These are phyloP conservation scores for Watsonalla cultraria DNA, from an alignment of 2,888 invertebrate genomes.

Conservation along the genomic window DNA sequence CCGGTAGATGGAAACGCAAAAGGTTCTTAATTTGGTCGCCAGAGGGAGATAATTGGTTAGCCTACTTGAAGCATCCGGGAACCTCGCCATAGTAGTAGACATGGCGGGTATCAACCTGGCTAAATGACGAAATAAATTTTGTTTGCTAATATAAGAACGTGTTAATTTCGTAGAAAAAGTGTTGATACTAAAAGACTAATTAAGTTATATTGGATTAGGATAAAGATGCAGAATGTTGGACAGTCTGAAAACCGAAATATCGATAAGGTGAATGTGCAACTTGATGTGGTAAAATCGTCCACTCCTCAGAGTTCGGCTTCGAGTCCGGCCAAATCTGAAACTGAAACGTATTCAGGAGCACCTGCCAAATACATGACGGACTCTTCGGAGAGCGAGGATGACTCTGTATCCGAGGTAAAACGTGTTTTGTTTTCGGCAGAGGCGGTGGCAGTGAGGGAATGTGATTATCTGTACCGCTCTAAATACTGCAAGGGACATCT, in stretches of 20 bases:
- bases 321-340: conserved; percentile 90
- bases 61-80: conserved; percentile 82
- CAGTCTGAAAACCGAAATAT: conserved; percentile 91
- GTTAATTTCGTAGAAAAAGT: conserved; percentile 75
- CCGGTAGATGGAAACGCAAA: conserved; percentile 58
- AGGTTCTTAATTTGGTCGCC: conserved; percentile 53
- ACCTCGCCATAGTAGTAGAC: conserved; percentile 88
- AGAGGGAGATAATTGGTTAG: conserved; percentile 76
- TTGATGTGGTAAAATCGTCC: conserved; percentile 85
- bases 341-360: conserved; percentile 90
- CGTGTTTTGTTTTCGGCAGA: conserved; percentile 77
- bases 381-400: conserved; percentile 97
- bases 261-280: conserved; percentile 87
- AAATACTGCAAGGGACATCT: conserved; percentile 84
- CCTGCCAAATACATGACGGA: conserved; percentile 94
- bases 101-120: conserved; percentile 87
- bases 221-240: conserved; percentile 95
- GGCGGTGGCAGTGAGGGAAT: conserved; percentile 76
- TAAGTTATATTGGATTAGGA: conserved; percentile 80
- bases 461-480: conserved; percentile 79
- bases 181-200: conserved; percentile 76
- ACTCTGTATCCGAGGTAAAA: conserved; percentile 96
- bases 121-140: conserved; percentile 81
- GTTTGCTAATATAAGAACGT: conserved; percentile 78
- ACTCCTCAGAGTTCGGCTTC: conserved; percentile 91